A percentile compares a stretch with the other conserved stretches of the same genome.
phyloP scores from a whole-genome alignment of 2,113 vertebrate species.

The Echinops telfairi region DNA sequence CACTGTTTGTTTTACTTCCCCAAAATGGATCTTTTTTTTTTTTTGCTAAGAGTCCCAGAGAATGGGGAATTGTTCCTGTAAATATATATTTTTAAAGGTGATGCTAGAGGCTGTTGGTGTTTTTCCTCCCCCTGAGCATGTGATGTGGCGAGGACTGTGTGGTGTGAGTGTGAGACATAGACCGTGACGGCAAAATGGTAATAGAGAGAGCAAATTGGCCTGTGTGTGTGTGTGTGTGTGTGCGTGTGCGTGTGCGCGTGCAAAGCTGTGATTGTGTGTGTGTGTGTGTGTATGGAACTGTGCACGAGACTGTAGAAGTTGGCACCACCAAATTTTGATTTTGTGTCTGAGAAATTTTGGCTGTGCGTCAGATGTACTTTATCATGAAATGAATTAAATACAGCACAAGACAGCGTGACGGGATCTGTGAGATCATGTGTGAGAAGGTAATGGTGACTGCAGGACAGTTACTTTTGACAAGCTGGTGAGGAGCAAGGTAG shows the following conservation, averaged over 20 bases:
- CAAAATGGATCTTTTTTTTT: constrained; percentile 68
- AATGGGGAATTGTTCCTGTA: constrained; percentile 83
- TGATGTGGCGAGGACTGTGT: neutral
- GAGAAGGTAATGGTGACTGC: neutral
- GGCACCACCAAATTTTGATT: neutral
- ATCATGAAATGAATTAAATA: neutral
- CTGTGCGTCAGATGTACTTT: neutral
- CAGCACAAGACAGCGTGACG: neutral
- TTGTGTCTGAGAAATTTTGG: neutral
- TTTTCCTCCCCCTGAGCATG: neutral
- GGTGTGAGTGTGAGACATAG: neutral
- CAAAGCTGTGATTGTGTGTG: neutral
- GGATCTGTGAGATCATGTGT: neutral
- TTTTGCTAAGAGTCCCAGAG: constrained; percentile 81
- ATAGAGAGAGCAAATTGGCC: neutral
- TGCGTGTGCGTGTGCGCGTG: neutral
- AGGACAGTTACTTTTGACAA: neutral
- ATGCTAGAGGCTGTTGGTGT: constrained; percentile 62
- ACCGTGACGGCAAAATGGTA: constrained; percentile 8
- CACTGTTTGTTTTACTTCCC: constrained; percentile 76
- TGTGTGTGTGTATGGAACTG: neutral
- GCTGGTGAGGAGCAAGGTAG: neutral
- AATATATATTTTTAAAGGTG: constrained; percentile 85
- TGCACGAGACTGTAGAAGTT: neutral
- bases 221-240: neutral